Conservation (phyloP, 1,140 invertebrate species). For the Pseudachorutes palmiensis region DNA sequence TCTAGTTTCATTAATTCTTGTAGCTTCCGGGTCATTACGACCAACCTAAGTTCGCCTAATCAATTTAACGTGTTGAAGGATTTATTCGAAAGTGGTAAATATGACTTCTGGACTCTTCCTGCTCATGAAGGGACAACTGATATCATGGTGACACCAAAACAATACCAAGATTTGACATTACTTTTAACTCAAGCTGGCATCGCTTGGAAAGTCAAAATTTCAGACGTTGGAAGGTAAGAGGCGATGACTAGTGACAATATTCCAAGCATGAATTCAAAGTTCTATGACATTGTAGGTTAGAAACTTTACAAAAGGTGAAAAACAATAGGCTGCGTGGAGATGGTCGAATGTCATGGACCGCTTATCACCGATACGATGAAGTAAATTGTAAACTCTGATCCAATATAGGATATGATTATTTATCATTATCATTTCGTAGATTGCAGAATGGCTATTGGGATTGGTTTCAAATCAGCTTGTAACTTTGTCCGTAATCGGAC, state of each 20-base stretch:
- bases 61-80: not conserved
- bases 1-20: no score
- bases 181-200: not conserved
- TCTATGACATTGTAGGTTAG: no score
- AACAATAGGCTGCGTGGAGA: no score
- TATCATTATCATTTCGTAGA: not conserved
- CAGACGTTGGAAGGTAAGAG: not conserved
- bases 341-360: not conserved
- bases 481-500: constrained; percentile 46
- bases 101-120: not conserved
- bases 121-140: not conserved
- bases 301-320: no score
- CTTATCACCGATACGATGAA: not conserved
- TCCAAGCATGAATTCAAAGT: no score
- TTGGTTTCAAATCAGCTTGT: constrained; percentile 32
- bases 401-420: no score
- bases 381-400: no score
- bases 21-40: no score
- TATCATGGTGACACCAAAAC: not conserved
- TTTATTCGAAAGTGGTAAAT: not conserved
- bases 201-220: not conserved
- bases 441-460: not conserved
- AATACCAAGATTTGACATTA: not conserved
- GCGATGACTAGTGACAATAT: no score
- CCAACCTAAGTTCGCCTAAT: no score